These are phyloP conservation scores for Pampus argenteus DNA, from an alignment of 2,797 vertebrate genomes.

Conservation along the genomic window DNA sequence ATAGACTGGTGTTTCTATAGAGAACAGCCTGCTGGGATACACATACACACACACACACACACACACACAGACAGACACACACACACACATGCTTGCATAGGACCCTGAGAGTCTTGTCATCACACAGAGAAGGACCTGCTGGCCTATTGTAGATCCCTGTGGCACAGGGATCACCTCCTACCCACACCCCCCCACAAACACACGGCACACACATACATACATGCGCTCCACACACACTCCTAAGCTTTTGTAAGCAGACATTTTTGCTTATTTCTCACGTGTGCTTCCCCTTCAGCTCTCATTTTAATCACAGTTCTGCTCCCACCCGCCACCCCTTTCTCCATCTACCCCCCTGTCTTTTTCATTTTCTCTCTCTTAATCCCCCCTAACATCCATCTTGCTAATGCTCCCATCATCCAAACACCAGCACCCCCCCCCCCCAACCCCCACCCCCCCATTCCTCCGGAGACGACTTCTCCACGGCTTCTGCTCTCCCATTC, in stretches of 20 bases:
- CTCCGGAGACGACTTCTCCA: conserved; percentile 67
- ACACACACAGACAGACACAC: conserved; percentile 45
- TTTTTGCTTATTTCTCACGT: conserved; percentile 57
- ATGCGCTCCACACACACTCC: conserved; percentile 24
- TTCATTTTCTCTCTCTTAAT: conserved; percentile 71
- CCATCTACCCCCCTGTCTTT: conserved; percentile 68
- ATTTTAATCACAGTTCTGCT: conserved; percentile 68
- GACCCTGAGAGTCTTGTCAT: conserved; percentile 70
- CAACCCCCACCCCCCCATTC: background rate
- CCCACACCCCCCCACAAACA: conserved; percentile 58
- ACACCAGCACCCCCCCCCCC: conserved; percentile 34
- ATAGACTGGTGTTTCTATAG: conserved; percentile 64
- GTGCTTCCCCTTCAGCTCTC: conserved; percentile 52
- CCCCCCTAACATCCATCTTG: conserved; percentile 70
- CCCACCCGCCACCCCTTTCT: conserved; percentile 9
- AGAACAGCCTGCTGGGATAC: conserved; percentile 74
- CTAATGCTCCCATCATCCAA: conserved; percentile 66
- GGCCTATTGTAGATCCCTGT: conserved; percentile 74
- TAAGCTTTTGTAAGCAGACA: conserved; percentile 42
- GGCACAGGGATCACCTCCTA: conserved; percentile 74
- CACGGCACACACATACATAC: conserved; percentile 52
- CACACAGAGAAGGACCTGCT: conserved; percentile 76
- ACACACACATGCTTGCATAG: conserved; percentile 38
- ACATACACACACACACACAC: conserved; percentile 49
- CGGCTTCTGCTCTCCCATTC: conserved; percentile 78